A percentile compares a stretch with the other conserved stretches of the same genome.
These are phyloP conservation scores for Nephrotoma appendiculata DNA, from an alignment of 2,888 invertebrate genomes.

Conservation along the genomic window DNA sequence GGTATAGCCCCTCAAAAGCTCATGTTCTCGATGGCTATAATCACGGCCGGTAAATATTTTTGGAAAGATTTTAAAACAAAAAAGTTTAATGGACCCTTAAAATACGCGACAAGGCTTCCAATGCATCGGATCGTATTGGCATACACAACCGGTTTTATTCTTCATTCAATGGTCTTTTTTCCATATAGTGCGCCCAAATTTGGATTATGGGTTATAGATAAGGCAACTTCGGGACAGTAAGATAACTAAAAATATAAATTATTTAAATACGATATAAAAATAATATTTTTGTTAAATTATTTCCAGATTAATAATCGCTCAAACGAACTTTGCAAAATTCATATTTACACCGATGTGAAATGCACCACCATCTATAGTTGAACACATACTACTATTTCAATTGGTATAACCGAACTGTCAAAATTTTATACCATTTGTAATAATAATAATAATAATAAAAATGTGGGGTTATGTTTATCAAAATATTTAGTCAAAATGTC, in stretches of 20 bases:
- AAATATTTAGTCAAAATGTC: background rate
- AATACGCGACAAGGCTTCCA: background rate
- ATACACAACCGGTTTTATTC: background rate
- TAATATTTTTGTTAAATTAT: background rate
- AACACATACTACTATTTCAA: background rate
- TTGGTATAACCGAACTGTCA: background rate
- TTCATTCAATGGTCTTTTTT: background rate
- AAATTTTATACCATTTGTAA: background rate
- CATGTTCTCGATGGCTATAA: background rate
- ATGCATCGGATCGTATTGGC: background rate
- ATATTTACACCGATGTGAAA: background rate
- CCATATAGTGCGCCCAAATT: background rate
- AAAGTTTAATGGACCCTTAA: background rate
- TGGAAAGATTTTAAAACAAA: background rate
- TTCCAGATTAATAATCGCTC: background rate
- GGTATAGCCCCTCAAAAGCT: background rate
- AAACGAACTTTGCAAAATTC: background rate
- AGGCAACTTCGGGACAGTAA: background rate
- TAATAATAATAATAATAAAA: background rate
- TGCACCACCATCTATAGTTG: background rate
- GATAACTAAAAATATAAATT: background rate
- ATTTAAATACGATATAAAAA: background rate
- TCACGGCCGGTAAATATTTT: background rate
- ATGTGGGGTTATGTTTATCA: background rate
- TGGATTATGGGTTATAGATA: background rate